Evolutionary conservation across 2,113 vertebrate species (phyloP).

Genomic region (Proterorhinus semilunaris): DNA sequence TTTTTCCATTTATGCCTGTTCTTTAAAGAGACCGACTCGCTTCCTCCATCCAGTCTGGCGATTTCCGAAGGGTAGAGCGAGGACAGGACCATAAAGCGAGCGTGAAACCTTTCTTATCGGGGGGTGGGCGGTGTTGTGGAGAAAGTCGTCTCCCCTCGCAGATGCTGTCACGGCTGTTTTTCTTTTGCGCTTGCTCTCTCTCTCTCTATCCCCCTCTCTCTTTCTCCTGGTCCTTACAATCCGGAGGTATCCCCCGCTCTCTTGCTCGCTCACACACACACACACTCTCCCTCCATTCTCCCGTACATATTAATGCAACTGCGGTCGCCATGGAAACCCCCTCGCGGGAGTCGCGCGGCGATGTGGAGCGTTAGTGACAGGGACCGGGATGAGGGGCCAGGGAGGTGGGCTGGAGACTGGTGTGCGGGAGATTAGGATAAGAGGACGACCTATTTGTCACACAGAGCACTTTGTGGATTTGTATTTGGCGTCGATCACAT

Average conservation of each 20-base stretch:
- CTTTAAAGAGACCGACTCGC: slow-evolving; percentile 10
- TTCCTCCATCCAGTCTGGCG: not conserved
- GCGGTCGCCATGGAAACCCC: slow-evolving; percentile 87
- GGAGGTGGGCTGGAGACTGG: not conserved
- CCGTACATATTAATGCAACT: slow-evolving; percentile 84
- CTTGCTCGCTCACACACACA: slow-evolving; percentile 47
- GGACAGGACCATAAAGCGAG: slow-evolving; percentile 46
- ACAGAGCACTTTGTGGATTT: too few relatives aligned
- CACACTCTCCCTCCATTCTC: slow-evolving; percentile 52
- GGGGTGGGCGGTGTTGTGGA: slow-evolving; percentile 27
- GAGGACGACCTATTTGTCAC: not conserved
- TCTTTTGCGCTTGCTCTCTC: slow-evolving; percentile 54
- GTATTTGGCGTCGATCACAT: too few relatives aligned
- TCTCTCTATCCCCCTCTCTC: slow-evolving; percentile 40
- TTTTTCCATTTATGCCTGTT: not conserved
- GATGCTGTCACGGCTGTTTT: slow-evolving; percentile 56
- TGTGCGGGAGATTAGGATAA: not conserved
- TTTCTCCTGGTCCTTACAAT: slow-evolving; percentile 51
- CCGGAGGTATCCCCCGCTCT: slow-evolving; percentile 78
- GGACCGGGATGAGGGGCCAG: slow-evolving; percentile 45
- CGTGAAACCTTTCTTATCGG: slow-evolving; percentile 23
- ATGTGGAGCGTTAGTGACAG: slow-evolving; percentile 69
- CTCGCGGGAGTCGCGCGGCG: slow-evolving; percentile 80
- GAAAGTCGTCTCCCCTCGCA: slow-evolving; percentile 56
- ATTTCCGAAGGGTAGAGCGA: slow-evolving; percentile 35